phyloP scores from a whole-genome alignment of 2,113 vertebrate species.

The Crotalus horridus region DNA sequence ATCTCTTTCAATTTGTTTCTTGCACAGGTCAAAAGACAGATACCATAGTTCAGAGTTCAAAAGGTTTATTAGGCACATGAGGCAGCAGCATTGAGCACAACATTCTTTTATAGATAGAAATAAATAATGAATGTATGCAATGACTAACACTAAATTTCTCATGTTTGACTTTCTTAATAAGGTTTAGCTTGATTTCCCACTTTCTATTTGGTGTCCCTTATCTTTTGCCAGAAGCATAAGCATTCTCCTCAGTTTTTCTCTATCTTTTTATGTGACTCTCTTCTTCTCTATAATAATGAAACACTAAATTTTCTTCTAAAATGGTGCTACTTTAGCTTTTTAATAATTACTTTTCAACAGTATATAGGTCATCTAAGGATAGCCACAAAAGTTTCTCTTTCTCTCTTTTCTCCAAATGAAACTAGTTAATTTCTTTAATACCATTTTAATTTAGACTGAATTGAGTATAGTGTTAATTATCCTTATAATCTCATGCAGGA shows the following conservation, averaged over 20 bases:
- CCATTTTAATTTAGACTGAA: conserved; percentile 29
- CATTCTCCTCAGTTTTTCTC: not conserved
- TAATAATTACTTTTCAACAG: not conserved
- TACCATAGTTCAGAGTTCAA: not conserved
- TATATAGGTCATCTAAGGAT: not conserved
- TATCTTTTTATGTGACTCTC: not conserved
- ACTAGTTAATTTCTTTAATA: not conserved
- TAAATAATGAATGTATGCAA: not conserved
- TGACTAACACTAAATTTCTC: not conserved
- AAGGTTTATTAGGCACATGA: not conserved
- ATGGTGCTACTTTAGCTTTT: not conserved
- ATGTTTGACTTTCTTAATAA: not conserved
- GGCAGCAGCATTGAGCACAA: not conserved
- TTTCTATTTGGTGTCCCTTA: not conserved
- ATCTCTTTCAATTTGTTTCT: not conserved
- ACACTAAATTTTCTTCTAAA: not conserved
- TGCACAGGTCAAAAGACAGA: not conserved
- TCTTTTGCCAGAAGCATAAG: not conserved
- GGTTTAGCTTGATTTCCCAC: not conserved
- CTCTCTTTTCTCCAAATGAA: not conserved
- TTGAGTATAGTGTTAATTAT: conserved; percentile 5
- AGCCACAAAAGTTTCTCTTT: not conserved
- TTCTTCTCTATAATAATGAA: not conserved
- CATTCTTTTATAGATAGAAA: not conserved
- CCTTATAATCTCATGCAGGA: not conserved